Conservation (phyloP, 2,113 vertebrate genomes). For the Pelecanoides urinatrix region DNA sequence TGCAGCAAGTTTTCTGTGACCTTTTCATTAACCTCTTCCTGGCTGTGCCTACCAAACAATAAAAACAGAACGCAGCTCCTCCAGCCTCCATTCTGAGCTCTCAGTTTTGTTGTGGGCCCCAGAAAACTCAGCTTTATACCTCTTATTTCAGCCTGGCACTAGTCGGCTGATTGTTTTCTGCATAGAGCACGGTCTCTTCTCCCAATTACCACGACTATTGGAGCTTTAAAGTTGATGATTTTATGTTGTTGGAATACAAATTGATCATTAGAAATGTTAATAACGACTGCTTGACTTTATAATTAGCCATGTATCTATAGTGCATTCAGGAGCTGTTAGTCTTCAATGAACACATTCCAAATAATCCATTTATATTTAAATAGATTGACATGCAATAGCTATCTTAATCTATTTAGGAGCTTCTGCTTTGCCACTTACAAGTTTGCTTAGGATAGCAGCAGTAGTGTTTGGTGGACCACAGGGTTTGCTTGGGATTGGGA, state of each 20-base stretch:
- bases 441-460: background rate
- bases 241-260: slow-evolving; percentile 46
- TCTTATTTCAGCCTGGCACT: background rate
- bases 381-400: background rate
- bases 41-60: background rate
- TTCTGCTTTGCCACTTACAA: background rate
- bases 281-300: slow-evolving; percentile 49
- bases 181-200: background rate
- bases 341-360: slow-evolving; percentile 37
- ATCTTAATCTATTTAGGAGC: slow-evolving; percentile 10
- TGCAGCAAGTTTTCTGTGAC: background rate
- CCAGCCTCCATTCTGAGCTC: background rate
- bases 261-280: slow-evolving; percentile 49
- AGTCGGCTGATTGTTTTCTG: background rate
- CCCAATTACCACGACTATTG: background rate
- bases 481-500: background rate
- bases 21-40: background rate
- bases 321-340: slow-evolving; percentile 30
- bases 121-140: background rate
- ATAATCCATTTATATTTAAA: slow-evolving; percentile 54
- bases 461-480: background rate
- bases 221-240: slow-evolving; percentile 36
- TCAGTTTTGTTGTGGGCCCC: background rate
- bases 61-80: background rate
- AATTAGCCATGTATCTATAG: slow-evolving; percentile 38